Evolutionary conservation across 2,797 vertebrate genomes (phyloP), one percentile per base, ranked within the genome.

Genomic region (Yasuhikotakia modesta): DNA sequence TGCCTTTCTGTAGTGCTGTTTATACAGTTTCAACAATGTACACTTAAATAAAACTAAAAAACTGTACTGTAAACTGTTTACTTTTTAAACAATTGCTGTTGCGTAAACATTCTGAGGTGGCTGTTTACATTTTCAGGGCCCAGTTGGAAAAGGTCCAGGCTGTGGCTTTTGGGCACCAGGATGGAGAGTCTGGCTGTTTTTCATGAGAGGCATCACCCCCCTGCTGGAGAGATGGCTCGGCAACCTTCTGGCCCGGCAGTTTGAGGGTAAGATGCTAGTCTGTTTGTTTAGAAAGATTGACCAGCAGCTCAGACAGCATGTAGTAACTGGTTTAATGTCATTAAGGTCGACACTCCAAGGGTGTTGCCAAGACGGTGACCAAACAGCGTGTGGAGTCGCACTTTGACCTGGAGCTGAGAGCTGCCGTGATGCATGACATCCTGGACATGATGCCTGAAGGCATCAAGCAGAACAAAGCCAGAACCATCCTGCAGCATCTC

Each of bases 371-470:
- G 90, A 99, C 98, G 0, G 98, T 99, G 80, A 99, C 98, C 1
- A 99, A 99, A 86, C 98, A 99, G 90, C 95, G 98, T 0, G 98
- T 99, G 82, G 98, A 99, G 88, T 99, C 98, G 22, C 98, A 99
- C 90, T 99, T 99, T 85, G 98, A 99, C 85, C 92, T 99, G 85
- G 98, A 99, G 90, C 89, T 99, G 87, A 93, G 98, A 83, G 98
- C 98, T 5, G 98, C 98, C 0, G 98, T 99, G 66, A 99, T 99
- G 98, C 98, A 99, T 2, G 98, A 99, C 88, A 99, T 99, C 85
- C 89, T 99, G 87, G 98, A 99, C 88, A 99, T 99, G 98, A 99
- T 99, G 98, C 98, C 98, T 0, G 98, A 99, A 83, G 98, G 98
- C 1, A 99, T 99, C 91, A 99, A 99, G 83, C 98, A 99, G 91